Evolutionary conservation across 2,797 vertebrate genomes (phyloP).

Genomic region (Carapus acus): DNA sequence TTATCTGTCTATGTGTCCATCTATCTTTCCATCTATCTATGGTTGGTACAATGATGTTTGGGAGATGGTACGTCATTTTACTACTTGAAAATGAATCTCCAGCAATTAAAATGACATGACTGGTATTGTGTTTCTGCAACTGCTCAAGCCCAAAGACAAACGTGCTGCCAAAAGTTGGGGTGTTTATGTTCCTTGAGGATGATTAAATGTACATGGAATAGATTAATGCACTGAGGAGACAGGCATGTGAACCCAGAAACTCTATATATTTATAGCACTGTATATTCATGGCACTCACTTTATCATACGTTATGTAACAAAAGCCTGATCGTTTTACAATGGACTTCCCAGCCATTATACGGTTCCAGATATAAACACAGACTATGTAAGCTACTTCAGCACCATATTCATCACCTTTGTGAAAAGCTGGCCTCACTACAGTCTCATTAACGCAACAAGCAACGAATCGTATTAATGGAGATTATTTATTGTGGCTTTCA

Average conservation of each 20-base stretch:
- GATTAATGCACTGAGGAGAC: constrained; percentile 25
- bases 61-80: neutral
- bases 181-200: constrained; percentile 12
- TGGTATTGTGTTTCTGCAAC: too few relatives aligned
- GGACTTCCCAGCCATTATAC: constrained; percentile 28
- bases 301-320: constrained; percentile 32
- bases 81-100: constrained; percentile 1
- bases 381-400: too few relatives aligned
- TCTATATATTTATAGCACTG: too few relatives aligned
- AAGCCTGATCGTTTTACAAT: constrained; percentile 33
- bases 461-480: too few relatives aligned
- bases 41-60: too few relatives aligned
- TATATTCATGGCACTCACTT: constrained; percentile 34
- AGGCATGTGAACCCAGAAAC: constrained; percentile 22
- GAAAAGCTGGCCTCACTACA: too few relatives aligned
- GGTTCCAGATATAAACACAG: constrained; percentile 11
- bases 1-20: neutral
- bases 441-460: too few relatives aligned
- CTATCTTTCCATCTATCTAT: neutral
- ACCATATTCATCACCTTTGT: too few relatives aligned
- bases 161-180: constrained; percentile 19
- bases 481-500: too few relatives aligned
- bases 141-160: constrained; percentile 19
- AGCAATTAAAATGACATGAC: too few relatives aligned
- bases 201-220: constrained; percentile 29